phyloP scores from a whole-genome alignment of 2,797 vertebrate species.

The Myripristis murdjan region DNA sequence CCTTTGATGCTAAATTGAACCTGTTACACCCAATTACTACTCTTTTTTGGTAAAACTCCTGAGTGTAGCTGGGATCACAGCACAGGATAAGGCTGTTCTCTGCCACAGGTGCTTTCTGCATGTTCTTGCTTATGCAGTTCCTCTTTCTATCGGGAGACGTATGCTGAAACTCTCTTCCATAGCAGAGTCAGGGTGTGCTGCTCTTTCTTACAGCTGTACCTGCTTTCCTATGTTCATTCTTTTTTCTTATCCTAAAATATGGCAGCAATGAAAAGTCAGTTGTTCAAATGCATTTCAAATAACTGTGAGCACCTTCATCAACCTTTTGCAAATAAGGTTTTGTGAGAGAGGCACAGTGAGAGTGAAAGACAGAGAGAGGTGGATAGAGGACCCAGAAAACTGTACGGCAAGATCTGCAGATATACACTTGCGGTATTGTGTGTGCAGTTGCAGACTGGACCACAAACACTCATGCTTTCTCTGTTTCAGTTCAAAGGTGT shows the following conservation, averaged over 20 bases:
- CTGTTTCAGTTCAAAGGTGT: not conserved
- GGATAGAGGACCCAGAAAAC: slow-evolving; percentile 60
- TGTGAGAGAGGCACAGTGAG: slow-evolving; percentile 1
- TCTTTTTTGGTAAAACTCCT: not conserved
- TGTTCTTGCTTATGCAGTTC: slow-evolving; percentile 80
- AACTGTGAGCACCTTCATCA: not conserved
- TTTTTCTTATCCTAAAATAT: slow-evolving; percentile 1
- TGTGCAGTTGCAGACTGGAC: slow-evolving; percentile 64
- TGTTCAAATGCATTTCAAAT: slow-evolving; percentile 2
- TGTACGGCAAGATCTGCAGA: slow-evolving; percentile 62
- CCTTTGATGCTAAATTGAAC: slow-evolving; percentile 6
- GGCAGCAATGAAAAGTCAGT: not conserved
- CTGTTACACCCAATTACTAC: not conserved
- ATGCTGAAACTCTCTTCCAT: slow-evolving; percentile 84
- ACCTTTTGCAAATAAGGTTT: not conserved
- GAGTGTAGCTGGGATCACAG: slow-evolving; percentile 17
- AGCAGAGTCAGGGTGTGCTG: slow-evolving; percentile 75
- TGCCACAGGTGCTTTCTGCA: slow-evolving; percentile 46
- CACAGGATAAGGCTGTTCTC: slow-evolving; percentile 25
- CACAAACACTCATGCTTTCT: slow-evolving; percentile 48
- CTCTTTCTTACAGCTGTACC: not conserved
- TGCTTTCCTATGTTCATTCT: not conserved
- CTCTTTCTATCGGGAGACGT: slow-evolving; percentile 87
- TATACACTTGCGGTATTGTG: slow-evolving; percentile 46
- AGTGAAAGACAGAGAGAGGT: slow-evolving; percentile 48